These are phyloP conservation scores for Podarcis siculus DNA, from an alignment of 2,797 vertebrate species.

Conservation along the genomic window DNA sequence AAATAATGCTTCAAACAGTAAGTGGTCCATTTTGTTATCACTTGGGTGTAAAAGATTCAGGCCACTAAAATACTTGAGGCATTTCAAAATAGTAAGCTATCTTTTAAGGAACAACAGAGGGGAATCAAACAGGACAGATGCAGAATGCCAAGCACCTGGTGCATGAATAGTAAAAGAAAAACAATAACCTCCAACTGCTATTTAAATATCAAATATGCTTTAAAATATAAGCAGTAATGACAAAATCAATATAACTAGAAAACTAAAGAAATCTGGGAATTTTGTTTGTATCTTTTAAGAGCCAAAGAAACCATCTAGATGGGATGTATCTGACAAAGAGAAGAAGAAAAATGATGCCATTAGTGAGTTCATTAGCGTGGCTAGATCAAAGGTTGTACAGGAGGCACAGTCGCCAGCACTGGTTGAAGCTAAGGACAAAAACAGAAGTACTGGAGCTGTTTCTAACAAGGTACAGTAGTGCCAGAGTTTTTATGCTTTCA, in stretches of 20 bases:
- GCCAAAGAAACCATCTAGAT: conserved; percentile 85
- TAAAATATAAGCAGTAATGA: conserved; percentile 1
- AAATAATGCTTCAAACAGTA: conserved; percentile 66
- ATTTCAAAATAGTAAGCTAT: background rate
- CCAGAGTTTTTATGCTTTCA: background rate
- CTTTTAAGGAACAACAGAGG: background rate
- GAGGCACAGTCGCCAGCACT: conserved; percentile 64
- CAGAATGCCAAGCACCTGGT: background rate
- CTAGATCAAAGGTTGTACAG: conserved; percentile 75
- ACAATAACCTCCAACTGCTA: too few species aligned
- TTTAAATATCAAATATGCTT: conserved; percentile 6
- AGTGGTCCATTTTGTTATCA: conserved; percentile 54
- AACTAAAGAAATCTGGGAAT: conserved; percentile 20
- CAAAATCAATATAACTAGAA: conserved; percentile 5
- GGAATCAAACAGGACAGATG: background rate
- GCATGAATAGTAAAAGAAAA: background rate
- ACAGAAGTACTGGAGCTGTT: background rate
- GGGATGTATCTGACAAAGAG: conserved; percentile 85
- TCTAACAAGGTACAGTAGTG: conserved; percentile 61
- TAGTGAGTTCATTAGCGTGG: conserved; percentile 81
- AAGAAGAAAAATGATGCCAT: conserved; percentile 80
- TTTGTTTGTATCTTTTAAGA: conserved; percentile 69
- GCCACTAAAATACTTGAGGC: background rate
- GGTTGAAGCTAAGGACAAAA: conserved; percentile 24
- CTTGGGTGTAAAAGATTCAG: background rate